phyloP scores from a whole-genome alignment of 2,888 invertebrate species.

The Cyclophora albipunctata region DNA sequence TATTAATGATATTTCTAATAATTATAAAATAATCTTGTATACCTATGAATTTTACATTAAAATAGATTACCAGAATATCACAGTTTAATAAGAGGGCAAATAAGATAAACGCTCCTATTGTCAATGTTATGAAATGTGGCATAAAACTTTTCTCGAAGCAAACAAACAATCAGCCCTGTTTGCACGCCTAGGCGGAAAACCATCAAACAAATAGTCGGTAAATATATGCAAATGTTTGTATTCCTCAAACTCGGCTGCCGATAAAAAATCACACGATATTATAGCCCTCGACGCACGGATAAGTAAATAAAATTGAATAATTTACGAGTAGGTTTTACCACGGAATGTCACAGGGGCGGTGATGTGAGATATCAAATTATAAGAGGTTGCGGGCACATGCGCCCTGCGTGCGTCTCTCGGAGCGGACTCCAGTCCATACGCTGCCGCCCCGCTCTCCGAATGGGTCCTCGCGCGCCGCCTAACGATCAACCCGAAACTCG shows the following conservation, averaged over 20 bases:
- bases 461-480: constrained; percentile 44
- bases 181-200: neutral
- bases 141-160: too few species aligned
- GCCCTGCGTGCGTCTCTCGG: constrained; percentile 32
- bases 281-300: constrained; percentile 43
- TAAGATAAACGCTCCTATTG: too few species aligned
- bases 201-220: neutral
- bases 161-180: too few species aligned
- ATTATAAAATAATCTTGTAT: too few species aligned
- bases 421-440: constrained; percentile 57
- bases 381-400: constrained; percentile 63
- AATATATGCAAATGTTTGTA: neutral
- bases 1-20: too few species aligned
- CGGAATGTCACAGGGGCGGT: constrained; percentile 65
- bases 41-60: too few species aligned
- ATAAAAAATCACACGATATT: constrained; percentile 34
- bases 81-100: too few species aligned
- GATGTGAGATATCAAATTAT: constrained; percentile 71
- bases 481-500: constrained; percentile 42
- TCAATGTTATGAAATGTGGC: too few species aligned
- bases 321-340: constrained; percentile 65
- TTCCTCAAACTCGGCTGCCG: neutral
- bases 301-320: constrained; percentile 68
- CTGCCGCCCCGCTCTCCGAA: constrained; percentile 46
- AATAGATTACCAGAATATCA: too few species aligned